These are phyloP conservation scores for Epirrita christyi DNA, from an alignment of 2,888 invertebrate genomes.

Conservation along the genomic window DNA sequence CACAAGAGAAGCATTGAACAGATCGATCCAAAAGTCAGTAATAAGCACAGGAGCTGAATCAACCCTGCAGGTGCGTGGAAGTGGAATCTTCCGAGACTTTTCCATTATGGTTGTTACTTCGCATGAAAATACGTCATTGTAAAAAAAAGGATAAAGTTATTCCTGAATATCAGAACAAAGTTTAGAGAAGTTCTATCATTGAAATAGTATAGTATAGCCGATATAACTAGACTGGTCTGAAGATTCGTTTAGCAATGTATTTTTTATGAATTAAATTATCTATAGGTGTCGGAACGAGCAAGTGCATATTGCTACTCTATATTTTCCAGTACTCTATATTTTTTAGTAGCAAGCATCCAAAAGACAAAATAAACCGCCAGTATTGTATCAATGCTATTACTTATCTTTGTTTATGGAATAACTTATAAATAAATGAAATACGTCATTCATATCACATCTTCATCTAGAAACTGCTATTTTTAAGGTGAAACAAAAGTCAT, in stretches of 20 bases:
- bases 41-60: constrained; percentile 14
- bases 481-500: neutral
- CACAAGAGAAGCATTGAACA: neutral
- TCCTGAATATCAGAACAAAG: no score
- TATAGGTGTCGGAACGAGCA: no score
- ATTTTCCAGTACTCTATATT: no score
- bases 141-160: neutral
- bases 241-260: no score
- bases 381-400: neutral
- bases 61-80: constrained; percentile 12
- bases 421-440: neutral
- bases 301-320: no score
- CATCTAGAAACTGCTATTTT: neutral
- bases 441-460: neutral
- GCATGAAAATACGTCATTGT: constrained; percentile 9
- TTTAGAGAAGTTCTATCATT: no score
- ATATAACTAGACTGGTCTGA: no score
- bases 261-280: no score
- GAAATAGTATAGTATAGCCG: no score
- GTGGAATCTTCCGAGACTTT: constrained; percentile 30
- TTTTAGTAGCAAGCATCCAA: neutral
- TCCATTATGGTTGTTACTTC: constrained; percentile 14
- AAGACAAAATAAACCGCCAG: neutral
- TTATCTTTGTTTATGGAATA: neutral
- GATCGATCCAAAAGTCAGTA: neutral